phyloP scores from a whole-genome alignment of 2,113 vertebrate species.

The Gallinago jamesoni region DNA sequence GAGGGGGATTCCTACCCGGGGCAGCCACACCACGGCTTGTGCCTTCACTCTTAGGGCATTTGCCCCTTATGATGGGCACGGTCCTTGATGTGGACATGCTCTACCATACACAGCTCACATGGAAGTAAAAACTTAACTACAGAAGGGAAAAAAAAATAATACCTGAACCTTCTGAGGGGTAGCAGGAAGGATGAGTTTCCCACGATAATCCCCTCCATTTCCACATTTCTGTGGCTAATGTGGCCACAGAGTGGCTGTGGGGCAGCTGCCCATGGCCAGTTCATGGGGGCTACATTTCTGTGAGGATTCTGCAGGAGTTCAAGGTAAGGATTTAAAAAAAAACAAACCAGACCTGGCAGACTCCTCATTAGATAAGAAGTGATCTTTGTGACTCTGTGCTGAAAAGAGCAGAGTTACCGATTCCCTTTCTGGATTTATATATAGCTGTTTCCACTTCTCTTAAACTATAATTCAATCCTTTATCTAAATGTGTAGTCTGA shows the following conservation, averaged over 20 bases:
- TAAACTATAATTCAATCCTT: neutral
- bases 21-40: neutral
- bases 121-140: neutral
- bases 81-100: rapidly evolving
- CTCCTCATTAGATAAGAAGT: neutral
- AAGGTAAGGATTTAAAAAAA: neutral
- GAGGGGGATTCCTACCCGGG: neutral
- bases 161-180: neutral
- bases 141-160: neutral
- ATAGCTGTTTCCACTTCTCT: neutral
- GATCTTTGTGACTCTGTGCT: neutral
- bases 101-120: neutral
- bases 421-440: neutral
- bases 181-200: neutral
- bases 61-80: neutral
- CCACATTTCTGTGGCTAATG: rapidly evolving
- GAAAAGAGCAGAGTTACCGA: neutral
- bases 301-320: neutral
- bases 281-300: rapidly evolving
- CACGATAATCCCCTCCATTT: rapidly evolving
- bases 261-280: neutral
- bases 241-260: neutral
- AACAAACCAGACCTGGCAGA: neutral
- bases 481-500: neutral
- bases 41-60: rapidly evolving